Evolutionary conservation across 2,113 vertebrate species (phyloP), one percentile per base, ranked within the genome.

Genomic region (Cygnus atratus): DNA sequence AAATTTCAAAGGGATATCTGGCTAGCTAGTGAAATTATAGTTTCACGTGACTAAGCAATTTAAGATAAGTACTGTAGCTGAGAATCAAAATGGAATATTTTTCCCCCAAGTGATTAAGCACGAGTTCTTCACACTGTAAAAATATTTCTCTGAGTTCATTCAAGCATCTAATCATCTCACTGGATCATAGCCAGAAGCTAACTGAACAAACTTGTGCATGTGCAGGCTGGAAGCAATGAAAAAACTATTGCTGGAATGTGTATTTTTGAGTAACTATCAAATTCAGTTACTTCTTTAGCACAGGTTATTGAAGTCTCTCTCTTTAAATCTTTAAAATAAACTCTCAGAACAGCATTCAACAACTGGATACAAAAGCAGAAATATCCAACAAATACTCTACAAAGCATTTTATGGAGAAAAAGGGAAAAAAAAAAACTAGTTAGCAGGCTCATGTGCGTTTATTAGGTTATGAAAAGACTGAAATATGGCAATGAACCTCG

Each of bases 181-280:
- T 97, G 92, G 80, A 76, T 88, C 62, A 46, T 16, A 70, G 86
- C 88, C 96, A 96, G 73, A 84, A 90, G 57, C 80, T 67, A 87
- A 90, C 48, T 68, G 72, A 88, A 93, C 24, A 78, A 88, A 86
- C 57, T 41, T 72, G 61, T 54, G 21, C 35, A 71, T 57, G 33
- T 68, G 50, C 10, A 46, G 37, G 28, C 77, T 92, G 74, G 62
- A 65, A 87, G 65, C 68, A 70, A 61, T 54, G 18, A 67, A 84
- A 83, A 93, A 86, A n/a, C 10, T 71, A 22, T 59, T 71, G 59
- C 55, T 92, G 37, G 44, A 88, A 84, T 66, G 21, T 52, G 37
- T 71, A 25, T 9, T 87, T 91, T 87, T 76, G 25, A 85, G 71
- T 79, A 78, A 67, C 70, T 52, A 50, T 11, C 20, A 58, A 70